Conservation (phyloP, 1,140 invertebrate species). For the Bombus haemorrhoidalis region DNA sequence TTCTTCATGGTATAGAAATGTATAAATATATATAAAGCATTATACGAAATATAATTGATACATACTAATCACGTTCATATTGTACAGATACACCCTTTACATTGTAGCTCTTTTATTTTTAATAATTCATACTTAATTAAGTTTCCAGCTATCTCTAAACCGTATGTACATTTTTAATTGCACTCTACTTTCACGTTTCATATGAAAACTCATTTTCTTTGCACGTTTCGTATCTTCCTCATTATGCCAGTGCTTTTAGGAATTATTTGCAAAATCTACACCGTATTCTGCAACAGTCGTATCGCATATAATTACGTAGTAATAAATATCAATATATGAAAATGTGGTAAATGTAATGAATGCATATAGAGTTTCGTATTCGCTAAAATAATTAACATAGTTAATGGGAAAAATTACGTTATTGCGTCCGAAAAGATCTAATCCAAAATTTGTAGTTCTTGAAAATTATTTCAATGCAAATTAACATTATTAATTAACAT, state of each 20-base stretch:
- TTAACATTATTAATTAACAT: too few species aligned
- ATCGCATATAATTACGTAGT: neutral
- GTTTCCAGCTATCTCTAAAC: neutral
- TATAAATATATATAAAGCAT: neutral
- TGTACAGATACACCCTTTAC: neutral
- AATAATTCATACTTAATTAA: constrained; percentile 9
- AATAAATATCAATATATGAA: constrained; percentile 1
- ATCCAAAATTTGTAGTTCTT: too few species aligned
- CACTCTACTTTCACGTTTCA: neutral
- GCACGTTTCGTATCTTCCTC: neutral
- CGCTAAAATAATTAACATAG: too few species aligned
- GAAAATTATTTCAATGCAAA: too few species aligned
- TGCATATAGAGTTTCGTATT: too few species aligned
- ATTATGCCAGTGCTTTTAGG: neutral
- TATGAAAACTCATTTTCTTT: neutral
- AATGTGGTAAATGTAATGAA: too few species aligned
- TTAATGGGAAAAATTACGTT: too few species aligned
- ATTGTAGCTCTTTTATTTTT: neutral
- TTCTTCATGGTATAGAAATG: neutral
- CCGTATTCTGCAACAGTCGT: neutral
- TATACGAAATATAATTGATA: neutral
- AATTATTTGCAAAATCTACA: neutral
- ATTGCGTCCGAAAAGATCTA: too few species aligned
- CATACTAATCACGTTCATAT: neutral
- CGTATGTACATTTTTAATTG: neutral